Evolutionary conservation across 2,113 vertebrate genomes (phyloP), one percentile per base, ranked within the genome.

Genomic region (Willisornis vidua): DNA sequence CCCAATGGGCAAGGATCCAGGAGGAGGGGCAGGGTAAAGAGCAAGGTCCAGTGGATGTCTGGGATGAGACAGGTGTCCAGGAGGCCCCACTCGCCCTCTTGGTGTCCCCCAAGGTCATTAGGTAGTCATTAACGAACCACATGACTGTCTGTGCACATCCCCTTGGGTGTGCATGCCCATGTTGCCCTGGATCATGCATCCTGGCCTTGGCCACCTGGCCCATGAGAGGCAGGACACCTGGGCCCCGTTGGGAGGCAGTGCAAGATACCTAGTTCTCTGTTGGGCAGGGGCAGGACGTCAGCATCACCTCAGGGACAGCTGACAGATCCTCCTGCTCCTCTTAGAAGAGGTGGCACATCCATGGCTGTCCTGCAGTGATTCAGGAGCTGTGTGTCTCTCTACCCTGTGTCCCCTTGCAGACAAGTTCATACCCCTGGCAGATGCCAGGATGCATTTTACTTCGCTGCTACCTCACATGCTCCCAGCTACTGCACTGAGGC

Each of bases 1-100:
- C 51, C 68, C 61, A 93, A 67, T 61, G 82, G 92, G 81, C 93
- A 81, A 87, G 48, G 66, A 89, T 72, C 95, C 93, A 95, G 70
- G 73, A 82, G 90, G 92, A 96, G 77, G 57, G 26, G 33, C 71
- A 93, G 93, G 31, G 49, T 52, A 94, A 94, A 94, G 85, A 85
- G 45, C 92, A 96, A 97, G 12, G 96, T 96, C 81, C 87, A 78
- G 43, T 2, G 1, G 76, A 24, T 28, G 14, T 18, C 6, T 8
- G n/a, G 2, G 26, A 9, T 7, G 3, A 84, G 20, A 25, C 54
- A 66, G 46, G 31, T 3, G 1, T 48, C 51, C 55, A 70, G 73
- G 61, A 78, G 23, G 75, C 66, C 55, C 46, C 0, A 2, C 12
- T 61, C 37, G 13, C 39, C 52, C 39, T 45, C 3, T 0, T 4